Conservation (phyloP, 2,888 invertebrate genomes). For the Troides aeacus region DNA sequence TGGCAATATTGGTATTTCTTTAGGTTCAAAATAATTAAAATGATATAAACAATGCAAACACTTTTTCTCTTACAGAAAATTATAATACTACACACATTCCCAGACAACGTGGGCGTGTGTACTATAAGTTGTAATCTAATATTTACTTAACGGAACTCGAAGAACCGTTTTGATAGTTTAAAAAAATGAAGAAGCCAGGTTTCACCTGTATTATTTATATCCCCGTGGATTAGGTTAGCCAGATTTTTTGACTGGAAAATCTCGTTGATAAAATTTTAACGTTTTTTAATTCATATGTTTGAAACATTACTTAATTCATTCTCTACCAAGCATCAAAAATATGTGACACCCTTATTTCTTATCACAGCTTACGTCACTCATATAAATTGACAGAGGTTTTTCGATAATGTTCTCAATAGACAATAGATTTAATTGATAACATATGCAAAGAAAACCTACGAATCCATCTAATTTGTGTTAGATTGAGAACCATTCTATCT, state of each 20-base stretch:
- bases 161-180: slow-evolving; percentile 28
- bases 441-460: background rate
- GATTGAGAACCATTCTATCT: background rate
- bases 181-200: slow-evolving; percentile 25
- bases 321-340: background rate
- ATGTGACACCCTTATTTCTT: background rate
- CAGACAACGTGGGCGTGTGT: slow-evolving; percentile 14
- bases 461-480: background rate
- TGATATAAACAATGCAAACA: background rate
- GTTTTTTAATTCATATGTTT: background rate
- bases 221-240: slow-evolving; percentile 13
- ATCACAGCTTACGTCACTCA: too few relatives aligned
- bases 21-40: background rate
- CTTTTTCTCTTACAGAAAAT: background rate
- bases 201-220: slow-evolving; percentile 21
- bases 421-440: background rate
- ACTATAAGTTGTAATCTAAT: slow-evolving; percentile 24
- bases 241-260: background rate
- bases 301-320: background rate
- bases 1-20: too few relatives aligned
- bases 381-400: too few relatives aligned
- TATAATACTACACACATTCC: background rate
- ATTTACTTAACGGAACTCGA: slow-evolving; percentile 25
- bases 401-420: background rate
- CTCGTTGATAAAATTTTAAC: background rate